These are phyloP conservation scores for Darevskia nairensis DNA, from an alignment of 2,797 vertebrate genomes.

Conservation along the genomic window DNA sequence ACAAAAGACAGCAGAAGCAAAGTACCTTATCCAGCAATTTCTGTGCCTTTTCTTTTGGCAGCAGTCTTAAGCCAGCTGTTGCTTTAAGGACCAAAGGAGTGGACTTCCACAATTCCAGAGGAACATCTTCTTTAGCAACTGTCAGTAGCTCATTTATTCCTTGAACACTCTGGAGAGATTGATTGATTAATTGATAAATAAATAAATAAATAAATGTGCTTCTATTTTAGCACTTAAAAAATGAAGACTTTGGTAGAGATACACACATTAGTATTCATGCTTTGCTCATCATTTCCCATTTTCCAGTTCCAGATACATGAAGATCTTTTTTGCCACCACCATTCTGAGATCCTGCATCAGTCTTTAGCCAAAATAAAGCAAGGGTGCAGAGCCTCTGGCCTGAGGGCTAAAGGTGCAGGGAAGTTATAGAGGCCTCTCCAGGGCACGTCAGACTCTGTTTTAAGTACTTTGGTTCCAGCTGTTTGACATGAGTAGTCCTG, in stretches of 20 bases:
- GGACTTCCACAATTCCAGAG: conserved; percentile 80
- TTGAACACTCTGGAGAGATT: conserved; percentile 79
- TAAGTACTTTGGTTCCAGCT: too few species aligned
- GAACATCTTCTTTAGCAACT: conserved; percentile 85
- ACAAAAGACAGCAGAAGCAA: conserved; percentile 21
- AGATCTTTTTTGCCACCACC: too few species aligned
- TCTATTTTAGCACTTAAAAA: background rate
- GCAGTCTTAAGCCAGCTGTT: conserved; percentile 91
- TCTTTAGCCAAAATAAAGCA: background rate
- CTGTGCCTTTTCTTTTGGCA: conserved; percentile 89
- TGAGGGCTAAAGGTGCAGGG: too few species aligned
- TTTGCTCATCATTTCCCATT: background rate
- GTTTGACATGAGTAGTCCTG: too few species aligned
- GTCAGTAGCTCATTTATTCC: conserved; percentile 87
- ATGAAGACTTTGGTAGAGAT: background rate
- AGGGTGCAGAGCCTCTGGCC: background rate
- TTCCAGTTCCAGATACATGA: too few species aligned
- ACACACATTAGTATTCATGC: background rate
- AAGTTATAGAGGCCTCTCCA: too few species aligned
- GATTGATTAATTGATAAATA: background rate
- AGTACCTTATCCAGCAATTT: conserved; percentile 87
- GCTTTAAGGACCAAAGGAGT: conserved; percentile 92
- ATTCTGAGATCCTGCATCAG: background rate
- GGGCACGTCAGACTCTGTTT: too few species aligned
- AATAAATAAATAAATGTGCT: background rate